Base-by-base conservation (phyloP, 1,140 invertebrate species). In the Aporrectodea caliginosa region DNA sequence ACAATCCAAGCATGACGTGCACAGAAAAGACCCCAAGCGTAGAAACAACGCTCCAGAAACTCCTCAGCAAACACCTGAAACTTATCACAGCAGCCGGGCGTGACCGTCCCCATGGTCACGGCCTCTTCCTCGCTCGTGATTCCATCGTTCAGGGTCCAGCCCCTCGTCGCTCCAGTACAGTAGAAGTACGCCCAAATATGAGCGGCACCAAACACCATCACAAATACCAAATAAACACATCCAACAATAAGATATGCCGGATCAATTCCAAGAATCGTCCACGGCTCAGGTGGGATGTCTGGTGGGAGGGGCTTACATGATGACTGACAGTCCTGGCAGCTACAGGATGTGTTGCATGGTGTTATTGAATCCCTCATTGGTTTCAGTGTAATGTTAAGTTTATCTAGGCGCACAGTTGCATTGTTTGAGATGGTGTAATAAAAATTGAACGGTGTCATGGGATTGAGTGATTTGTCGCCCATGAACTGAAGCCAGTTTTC, bases 261-360 rank as follows among this genome's bases (percentile, higher is more conserved):
- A 86, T 95, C 93, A 0, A 92, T 90, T 58, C 92, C 92, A 6
- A 90, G 85, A 78, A 97, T 91, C 75, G 85, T 90, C 84, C 94
- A 95, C n/a, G 92, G 91, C 33, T 87, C 83, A n/a, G 90, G 82
- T 22, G 91, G 90, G 0, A 93, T 92, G 16, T 90, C 85, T 1
- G 93, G 92, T 14, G 92, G 90, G 27, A 93, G 92, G 34, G 90
- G 90, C 0, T 93, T 93, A 87, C 95, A 98, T 81, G 92, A 92
- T 68, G 86, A 88, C 83, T 92, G 90, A 86, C 96, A 98, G 89
- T 98, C 96, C 58, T 94, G 90, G 85, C 95, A 98, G 81, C 93
- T 94, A 87, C 96, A 98, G 0, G 93, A 86, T 81, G 91, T 85
- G 85, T 89, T 93, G 86, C 94, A 96, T 0, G 93, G 92, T 69